Percentiles rank a stretch among this genome's conserved stretches.
Conservation (phyloP, 2,797 vertebrate genomes). For the Champsocephalus esox region DNA sequence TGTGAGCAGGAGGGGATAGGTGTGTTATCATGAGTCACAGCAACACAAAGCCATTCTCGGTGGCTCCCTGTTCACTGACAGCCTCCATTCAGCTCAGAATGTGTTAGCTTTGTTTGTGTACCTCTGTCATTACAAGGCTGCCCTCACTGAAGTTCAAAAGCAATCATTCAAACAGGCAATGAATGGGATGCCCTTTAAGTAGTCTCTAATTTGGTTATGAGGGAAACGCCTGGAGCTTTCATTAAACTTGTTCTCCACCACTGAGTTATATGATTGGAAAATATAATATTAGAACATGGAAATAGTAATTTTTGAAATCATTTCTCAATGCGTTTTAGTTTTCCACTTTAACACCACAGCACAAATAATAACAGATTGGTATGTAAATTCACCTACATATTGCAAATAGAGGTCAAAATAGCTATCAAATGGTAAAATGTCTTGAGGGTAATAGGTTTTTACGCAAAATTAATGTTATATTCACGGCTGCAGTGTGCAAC, state of each 20-base stretch:
- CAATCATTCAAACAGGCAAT: slow-evolving; percentile 59
- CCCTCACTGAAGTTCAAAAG: slow-evolving; percentile 59
- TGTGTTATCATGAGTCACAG: slow-evolving; percentile 69
- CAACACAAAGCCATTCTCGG: slow-evolving; percentile 65
- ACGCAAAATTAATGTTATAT: slow-evolving; percentile 57
- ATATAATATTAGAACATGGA: slow-evolving; percentile 3
- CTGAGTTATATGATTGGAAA: slow-evolving; percentile 29
- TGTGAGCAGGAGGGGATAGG: slow-evolving; percentile 52
- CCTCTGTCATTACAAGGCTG: slow-evolving; percentile 66
- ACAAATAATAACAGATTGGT: neutral
- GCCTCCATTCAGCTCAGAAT: slow-evolving; percentile 63
- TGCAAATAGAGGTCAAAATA: slow-evolving; percentile 9
- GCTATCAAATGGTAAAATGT: slow-evolving; percentile 22
- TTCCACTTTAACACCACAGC: slow-evolving; percentile 7
- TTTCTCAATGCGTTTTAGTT: slow-evolving; percentile 5
- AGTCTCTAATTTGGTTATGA: slow-evolving; percentile 61
- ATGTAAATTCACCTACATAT: slow-evolving; percentile 5
- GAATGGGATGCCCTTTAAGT: slow-evolving; percentile 62
- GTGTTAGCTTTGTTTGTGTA: slow-evolving; percentile 72
- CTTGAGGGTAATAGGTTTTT: slow-evolving; percentile 37
- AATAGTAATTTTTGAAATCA: neutral
- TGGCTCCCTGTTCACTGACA: slow-evolving; percentile 48
- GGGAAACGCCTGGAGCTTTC: slow-evolving; percentile 49
- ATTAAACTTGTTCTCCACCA: slow-evolving; percentile 36
- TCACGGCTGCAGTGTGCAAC: slow-evolving; percentile 61